These are phyloP conservation scores for Spinus pinus DNA, from an alignment of 2,797 vertebrate genomes.

Conservation along the genomic window DNA sequence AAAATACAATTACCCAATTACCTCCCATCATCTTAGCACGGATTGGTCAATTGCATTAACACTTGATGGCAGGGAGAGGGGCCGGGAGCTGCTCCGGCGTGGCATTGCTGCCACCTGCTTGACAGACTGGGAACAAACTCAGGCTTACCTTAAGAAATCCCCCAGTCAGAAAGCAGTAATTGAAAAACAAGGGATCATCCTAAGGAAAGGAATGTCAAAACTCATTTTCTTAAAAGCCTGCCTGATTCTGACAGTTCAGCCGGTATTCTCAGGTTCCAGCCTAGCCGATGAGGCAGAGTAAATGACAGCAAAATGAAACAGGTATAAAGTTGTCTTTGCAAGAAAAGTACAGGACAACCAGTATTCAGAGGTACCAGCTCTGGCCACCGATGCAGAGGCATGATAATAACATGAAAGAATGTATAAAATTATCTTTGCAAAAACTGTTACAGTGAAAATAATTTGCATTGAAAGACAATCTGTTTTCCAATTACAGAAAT, in stretches of 20 bases:
- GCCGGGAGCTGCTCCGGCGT: constrained; percentile 56
- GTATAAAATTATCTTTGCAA: background rate
- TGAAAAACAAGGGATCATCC: constrained; percentile 39
- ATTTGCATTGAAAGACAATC: background rate
- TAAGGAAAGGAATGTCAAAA: constrained; percentile 42
- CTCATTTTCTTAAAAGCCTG: constrained; percentile 49
- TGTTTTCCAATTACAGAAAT: background rate
- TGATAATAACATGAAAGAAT: background rate
- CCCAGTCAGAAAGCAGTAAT: background rate
- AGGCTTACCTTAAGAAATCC: background rate
- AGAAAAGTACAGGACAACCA: background rate
- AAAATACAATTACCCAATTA: constrained; percentile 85
- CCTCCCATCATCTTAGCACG: constrained; percentile 82
- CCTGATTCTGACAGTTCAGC: constrained; percentile 17
- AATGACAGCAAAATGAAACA: background rate
- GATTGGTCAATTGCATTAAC: constrained; percentile 86
- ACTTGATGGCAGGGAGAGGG: constrained; percentile 73
- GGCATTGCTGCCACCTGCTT: constrained; percentile 93
- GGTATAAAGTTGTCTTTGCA: background rate
- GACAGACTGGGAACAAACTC: constrained; percentile 41
- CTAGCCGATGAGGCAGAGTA: background rate
- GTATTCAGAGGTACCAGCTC: background rate
- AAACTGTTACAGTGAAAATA: background rate
- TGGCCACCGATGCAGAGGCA: background rate
- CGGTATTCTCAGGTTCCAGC: background rate